Conservation (phyloP, 2,888 invertebrate species). For the Seira ritae region DNA sequence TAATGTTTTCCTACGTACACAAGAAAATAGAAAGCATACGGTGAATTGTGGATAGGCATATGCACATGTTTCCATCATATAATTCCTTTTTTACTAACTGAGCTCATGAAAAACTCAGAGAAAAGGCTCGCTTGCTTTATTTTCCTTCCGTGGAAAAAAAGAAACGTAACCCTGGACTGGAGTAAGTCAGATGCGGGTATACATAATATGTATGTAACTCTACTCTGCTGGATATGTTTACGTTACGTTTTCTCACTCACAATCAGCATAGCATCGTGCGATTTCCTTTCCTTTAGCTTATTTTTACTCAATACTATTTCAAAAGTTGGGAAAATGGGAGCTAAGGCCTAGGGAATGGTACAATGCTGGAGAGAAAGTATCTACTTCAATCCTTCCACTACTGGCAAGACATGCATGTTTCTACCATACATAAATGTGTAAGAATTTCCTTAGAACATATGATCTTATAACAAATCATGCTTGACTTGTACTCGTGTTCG, state of each 20-base stretch:
- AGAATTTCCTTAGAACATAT: not conserved
- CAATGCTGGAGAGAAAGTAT: constrained; percentile 8
- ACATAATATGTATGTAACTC: not conserved
- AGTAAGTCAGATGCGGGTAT: no score
- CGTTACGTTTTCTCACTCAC: not conserved
- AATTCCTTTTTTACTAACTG: not conserved
- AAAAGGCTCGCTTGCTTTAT: constrained; percentile 50
- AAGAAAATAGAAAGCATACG: not conserved
- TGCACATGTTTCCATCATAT: not conserved
- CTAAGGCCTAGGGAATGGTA: constrained; percentile 55
- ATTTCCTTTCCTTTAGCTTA: not conserved
- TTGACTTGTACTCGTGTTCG: not conserved
- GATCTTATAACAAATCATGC: constrained; percentile 5
- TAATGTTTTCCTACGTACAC: not conserved
- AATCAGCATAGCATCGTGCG: not conserved
- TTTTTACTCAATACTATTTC: not conserved
- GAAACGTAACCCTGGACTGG: no score
- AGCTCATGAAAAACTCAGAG: constrained; percentile 50
- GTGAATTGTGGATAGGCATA: not conserved
- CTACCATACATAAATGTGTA: not conserved
- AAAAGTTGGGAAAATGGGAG: constrained; percentile 48
- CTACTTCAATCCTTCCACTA: not conserved
- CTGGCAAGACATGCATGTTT: constrained; percentile 17
- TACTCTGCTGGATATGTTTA: not conserved
- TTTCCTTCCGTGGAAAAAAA: not conserved